These are phyloP conservation scores for Orthonevra nobilis DNA, from an alignment of 2,888 invertebrate species.

Conservation along the genomic window DNA sequence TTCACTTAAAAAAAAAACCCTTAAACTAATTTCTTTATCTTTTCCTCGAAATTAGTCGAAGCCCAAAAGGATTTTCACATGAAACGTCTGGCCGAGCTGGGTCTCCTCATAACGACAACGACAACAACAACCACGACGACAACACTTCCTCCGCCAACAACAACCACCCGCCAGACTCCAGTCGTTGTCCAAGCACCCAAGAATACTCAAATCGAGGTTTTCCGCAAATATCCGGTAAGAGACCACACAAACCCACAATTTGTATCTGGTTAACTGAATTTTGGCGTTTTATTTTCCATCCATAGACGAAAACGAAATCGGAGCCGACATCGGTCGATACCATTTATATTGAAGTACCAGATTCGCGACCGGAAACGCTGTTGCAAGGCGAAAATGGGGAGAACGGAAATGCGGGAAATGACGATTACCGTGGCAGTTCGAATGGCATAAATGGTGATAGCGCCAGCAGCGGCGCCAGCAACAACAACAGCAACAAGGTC, in stretches of 20 bases:
- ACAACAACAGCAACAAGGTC: slow-evolving; percentile 68
- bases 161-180: slow-evolving; percentile 74
- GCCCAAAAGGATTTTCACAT: slow-evolving; percentile 93
- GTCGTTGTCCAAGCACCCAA: slow-evolving; percentile 76
- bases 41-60: slow-evolving; percentile 84
- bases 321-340: slow-evolving; percentile 79
- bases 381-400: slow-evolving; percentile 79
- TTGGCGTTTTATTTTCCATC: slow-evolving; percentile 1
- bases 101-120: slow-evolving; percentile 81
- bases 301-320: slow-evolving; percentile 74
- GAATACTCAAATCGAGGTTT: slow-evolving; percentile 75
- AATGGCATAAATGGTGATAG: slow-evolving; percentile 62
- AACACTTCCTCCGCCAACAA: slow-evolving; percentile 81
- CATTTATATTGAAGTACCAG: slow-evolving; percentile 79
- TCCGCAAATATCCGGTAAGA: slow-evolving; percentile 74
- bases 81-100: slow-evolving; percentile 81
- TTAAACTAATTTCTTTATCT: background rate
- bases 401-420: slow-evolving; percentile 79
- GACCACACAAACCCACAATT: too few relatives aligned
- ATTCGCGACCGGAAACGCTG: slow-evolving; percentile 76
- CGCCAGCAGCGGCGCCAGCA: slow-evolving; percentile 45
- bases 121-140: slow-evolving; percentile 81
- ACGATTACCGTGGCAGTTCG: slow-evolving; percentile 77
- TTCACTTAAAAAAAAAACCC: background rate
- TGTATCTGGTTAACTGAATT: too few relatives aligned